Evolutionary conservation across 2,888 invertebrate species (phyloP), one percentile per base, ranked within the genome.

Genomic region (Tridacna crocea): DNA sequence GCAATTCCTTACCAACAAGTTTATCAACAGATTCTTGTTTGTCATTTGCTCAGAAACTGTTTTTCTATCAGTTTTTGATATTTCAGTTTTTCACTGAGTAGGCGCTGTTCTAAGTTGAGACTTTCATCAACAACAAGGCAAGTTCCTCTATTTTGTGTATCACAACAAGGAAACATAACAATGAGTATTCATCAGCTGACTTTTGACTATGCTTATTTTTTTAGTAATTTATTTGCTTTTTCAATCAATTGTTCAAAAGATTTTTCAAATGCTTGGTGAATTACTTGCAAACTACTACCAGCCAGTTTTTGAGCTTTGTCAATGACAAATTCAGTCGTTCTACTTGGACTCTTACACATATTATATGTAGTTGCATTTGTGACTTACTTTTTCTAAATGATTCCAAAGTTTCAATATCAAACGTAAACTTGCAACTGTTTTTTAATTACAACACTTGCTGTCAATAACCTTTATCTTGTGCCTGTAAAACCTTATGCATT

Each of bases 131-230:
- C 22, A 13, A 36, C 11, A 10, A 79, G 24, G 51, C 60, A 75
- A 26, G 26, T 10, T 36, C 74, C 74, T 47, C 79, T 51, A 47
- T 79, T 79, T 24, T 73, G 26, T 22, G 22, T 36, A 11, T 79
- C 58, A n/a, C 68, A 47, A 19, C 26, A 55, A 58, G 74, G 79
- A 60, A 75, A 79, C 13, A 13, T 73, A 51, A 72, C 36, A 36
- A 36, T 36, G 36, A 36, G 36, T 36, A 36, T n/a, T n/a, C n/a
- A n/a, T 36, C 55, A n/a, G 73, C 66, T 17, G 26, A 17, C 63
- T 79, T 79, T n/a, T 63, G 63, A 27, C 79, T 73, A 65, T 79
- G 73, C 27, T 77, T 72, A 61, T 22, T 73, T 79, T 79, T 79
- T 66, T n/a, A n/a, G n/a, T 12, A 66, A 27, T 65, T 36, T 36